These are phyloP conservation scores for Bettongia penicillata DNA, from an alignment of 2,113 vertebrate genomes.

Conservation along the genomic window DNA sequence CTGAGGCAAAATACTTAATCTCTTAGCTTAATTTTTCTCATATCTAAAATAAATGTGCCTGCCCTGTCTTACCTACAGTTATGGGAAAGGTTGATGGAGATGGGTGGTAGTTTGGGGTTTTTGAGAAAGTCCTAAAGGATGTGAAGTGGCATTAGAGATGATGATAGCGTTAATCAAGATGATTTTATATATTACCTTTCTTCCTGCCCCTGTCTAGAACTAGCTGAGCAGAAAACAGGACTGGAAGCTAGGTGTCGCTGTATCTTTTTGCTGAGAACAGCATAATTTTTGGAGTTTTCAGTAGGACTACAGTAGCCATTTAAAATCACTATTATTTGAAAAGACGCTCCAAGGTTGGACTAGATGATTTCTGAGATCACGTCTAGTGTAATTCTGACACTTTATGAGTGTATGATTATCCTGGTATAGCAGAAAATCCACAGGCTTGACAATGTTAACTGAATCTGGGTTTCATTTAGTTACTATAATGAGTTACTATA, in stretches of 20 bases:
- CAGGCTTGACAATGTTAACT: background rate
- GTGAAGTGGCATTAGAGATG: background rate
- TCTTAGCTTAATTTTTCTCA: background rate
- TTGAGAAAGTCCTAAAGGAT: background rate
- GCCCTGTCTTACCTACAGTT: background rate
- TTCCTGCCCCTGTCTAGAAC: background rate
- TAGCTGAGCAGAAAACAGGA: background rate
- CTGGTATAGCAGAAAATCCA: background rate
- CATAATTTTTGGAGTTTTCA: conserved; percentile 4
- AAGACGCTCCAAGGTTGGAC: background rate
- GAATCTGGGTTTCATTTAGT: background rate
- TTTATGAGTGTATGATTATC: background rate
- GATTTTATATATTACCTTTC: background rate
- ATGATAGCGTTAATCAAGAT: background rate
- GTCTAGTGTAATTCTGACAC: background rate
- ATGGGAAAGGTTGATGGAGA: background rate
- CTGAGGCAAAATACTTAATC: background rate
- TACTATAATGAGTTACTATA: background rate
- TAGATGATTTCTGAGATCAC: background rate
- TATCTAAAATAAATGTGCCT: background rate
- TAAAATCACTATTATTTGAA: conserved; percentile 6
- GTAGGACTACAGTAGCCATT: background rate
- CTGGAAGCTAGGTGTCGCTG: background rate
- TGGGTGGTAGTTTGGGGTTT: background rate
- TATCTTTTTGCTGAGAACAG: background rate